Percentiles rank a stretch among this genome's conserved stretches.
Evolutionary conservation across 1,140 invertebrate species (phyloP).

Genomic region (Drosophila pectinifera): DNA sequence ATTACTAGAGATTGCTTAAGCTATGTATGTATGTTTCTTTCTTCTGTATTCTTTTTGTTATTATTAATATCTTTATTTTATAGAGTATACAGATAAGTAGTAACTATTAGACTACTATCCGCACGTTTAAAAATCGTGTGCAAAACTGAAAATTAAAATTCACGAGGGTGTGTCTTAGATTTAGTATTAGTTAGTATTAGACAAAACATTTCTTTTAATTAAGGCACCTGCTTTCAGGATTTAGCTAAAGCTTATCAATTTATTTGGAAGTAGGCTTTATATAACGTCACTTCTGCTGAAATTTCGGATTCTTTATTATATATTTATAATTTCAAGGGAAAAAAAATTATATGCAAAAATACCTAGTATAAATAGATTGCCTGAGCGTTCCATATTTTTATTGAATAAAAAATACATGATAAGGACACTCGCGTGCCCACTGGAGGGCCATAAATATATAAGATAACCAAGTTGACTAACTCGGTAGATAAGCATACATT

Average conservation of each 20-base stretch:
- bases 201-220: conserved; percentile 2
- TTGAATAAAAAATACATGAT: conserved; percentile 10
- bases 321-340: conserved; percentile 6
- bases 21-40: neutral
- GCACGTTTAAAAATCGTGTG: conserved; percentile 23
- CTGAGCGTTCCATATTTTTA: conserved; percentile 12
- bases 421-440: conserved; percentile 28
- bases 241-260: neutral
- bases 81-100: conserved; percentile 8
- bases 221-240: no score
- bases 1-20: neutral
- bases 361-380: conserved; percentile 12
- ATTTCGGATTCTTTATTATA: neutral
- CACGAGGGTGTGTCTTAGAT: neutral
- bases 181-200: neutral
- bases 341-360: conserved; percentile 8
- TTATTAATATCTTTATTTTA: no score
- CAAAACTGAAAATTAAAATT: conserved; percentile 3
- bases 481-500: conserved; percentile 18
- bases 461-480: conserved; percentile 22
- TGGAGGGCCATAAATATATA: conserved; percentile 25
- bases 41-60: no score
- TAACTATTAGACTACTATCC: neutral
- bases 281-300: neutral
- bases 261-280: neutral